Conservation (phyloP, 2,888 invertebrate genomes). For the Venusia cambrica region DNA sequence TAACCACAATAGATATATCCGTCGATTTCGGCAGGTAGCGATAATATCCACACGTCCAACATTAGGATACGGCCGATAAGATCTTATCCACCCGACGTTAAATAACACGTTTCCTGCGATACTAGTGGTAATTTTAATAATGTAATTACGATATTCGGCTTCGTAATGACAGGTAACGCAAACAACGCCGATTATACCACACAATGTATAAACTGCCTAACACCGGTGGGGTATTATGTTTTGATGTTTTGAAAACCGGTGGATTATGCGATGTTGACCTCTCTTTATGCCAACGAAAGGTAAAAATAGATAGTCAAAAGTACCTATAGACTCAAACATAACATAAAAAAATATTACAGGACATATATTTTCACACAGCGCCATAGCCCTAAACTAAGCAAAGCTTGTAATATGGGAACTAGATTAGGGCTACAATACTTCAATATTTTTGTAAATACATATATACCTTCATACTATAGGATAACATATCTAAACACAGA, state of each 20-base stretch:
- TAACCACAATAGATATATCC: conserved; percentile 51
- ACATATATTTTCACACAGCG: no score
- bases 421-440: no score
- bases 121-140: conserved; percentile 77
- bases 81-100: conserved; percentile 72
- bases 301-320: no score
- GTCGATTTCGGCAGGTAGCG: conserved; percentile 69
- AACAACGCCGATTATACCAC: conserved; percentile 49
- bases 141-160: conserved; percentile 75
- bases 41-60: conserved; percentile 78
- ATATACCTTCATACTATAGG: no score
- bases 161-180: conserved; percentile 56
- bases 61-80: conserved; percentile 75
- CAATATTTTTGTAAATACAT: no score
- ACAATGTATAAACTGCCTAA: conserved; percentile 40
- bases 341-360: no score
- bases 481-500: no score
- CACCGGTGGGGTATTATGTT: conserved; percentile 40
- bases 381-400: no score
- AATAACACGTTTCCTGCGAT: conserved; percentile 80
- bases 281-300: no score
- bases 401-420: no score
- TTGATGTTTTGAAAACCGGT: conserved; percentile 34
- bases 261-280: conserved; percentile 19
- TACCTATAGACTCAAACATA: no score